Base-by-base conservation (phyloP, 2,797 vertebrate species). In the Trichosurus vulpecula region DNA sequence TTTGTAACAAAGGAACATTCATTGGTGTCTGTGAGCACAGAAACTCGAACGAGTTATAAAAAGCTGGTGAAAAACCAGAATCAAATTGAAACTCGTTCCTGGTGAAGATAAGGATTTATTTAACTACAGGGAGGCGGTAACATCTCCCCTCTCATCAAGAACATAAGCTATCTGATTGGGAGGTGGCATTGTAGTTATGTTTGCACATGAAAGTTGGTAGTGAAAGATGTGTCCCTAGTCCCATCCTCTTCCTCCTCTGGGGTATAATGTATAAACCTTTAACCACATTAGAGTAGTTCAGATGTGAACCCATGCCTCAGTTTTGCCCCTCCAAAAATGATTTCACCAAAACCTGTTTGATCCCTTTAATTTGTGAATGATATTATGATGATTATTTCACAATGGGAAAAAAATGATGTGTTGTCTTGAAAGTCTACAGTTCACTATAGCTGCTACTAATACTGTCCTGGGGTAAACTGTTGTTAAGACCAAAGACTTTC, bases 341-440 rank as follows among this genome's bases (percentile, higher is more conserved):
- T 53, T 92, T 96, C 11, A 92, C 27, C 27, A 92, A 96, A 95
- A 31, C 22, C 35, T 92, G 41, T 96, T 94, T 58, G 90, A n/a
- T 96, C 94, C 41, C 93, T 96, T 87, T 94, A 12, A 96, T 95
- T 89, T 61, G 30, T 95, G 94, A 93, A 97, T 47, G 97, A 95
- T 90, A 95, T 61, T 54, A 25, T 5, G 25, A 51, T 5, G 25
- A 52, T 27, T n/a, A 27, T 35, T 94, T 92, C 31, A 35, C 29
- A 56, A 6, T 51, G 93, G 54, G 95, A 91, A 93, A 91, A 93
- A 97, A 96, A 92, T 52, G 87, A 29, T 12, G 6, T 57, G 52
- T 29, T 93, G 0, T 58, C 92, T 92, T 55, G 81, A 19, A n/a
- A 35, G 11, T 11, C 66, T 74, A 3, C 19, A 9, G n/a, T 74